Conservation (phyloP, 1,140 invertebrate species). For the Drosophila ohnishii region DNA sequence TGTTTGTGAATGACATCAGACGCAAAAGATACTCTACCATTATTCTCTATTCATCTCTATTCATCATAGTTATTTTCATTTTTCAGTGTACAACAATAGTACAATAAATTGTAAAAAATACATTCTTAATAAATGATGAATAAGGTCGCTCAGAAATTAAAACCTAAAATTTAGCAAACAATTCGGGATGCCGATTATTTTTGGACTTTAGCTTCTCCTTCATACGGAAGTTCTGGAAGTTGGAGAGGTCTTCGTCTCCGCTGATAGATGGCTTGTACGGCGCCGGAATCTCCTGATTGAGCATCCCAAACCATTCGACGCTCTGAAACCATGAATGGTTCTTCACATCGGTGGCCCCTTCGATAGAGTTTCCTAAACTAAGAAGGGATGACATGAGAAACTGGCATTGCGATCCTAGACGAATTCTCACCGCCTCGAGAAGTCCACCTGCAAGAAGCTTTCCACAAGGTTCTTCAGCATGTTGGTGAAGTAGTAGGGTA, state of each 20-base stretch:
- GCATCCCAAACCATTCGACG: constrained; percentile 93
- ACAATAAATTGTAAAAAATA: constrained; percentile 1
- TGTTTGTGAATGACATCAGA: not conserved
- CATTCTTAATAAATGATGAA: not conserved
- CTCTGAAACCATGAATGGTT: constrained; percentile 88
- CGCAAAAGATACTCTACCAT: not conserved
- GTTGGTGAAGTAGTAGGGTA: constrained; percentile 86
- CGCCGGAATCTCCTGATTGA: constrained; percentile 90
- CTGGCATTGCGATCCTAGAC: not conserved
- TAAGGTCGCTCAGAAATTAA: not conserved
- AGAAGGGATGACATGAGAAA: constrained; percentile 11
- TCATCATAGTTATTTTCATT: not conserved
- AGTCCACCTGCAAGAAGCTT: constrained; percentile 92
- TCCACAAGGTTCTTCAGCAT: constrained; percentile 93
- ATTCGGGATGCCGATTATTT: constrained; percentile 63
- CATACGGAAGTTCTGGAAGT: constrained; percentile 51
- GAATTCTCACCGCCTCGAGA: constrained; percentile 87
- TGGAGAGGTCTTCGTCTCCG: constrained; percentile 63
- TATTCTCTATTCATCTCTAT: not conserved
- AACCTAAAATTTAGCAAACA: constrained; percentile 67
- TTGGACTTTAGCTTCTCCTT: constrained; percentile 47
- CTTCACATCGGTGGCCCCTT: constrained; percentile 88
- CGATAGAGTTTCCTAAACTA: constrained; percentile 91
- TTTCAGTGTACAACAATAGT: not conserved
- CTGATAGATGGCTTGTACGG: constrained; percentile 88